Percentiles rank a stretch among this genome's conserved stretches.
Evolutionary conservation across 2,888 invertebrate species (phyloP).

Genomic region (Leptura quadrifasciata): DNA sequence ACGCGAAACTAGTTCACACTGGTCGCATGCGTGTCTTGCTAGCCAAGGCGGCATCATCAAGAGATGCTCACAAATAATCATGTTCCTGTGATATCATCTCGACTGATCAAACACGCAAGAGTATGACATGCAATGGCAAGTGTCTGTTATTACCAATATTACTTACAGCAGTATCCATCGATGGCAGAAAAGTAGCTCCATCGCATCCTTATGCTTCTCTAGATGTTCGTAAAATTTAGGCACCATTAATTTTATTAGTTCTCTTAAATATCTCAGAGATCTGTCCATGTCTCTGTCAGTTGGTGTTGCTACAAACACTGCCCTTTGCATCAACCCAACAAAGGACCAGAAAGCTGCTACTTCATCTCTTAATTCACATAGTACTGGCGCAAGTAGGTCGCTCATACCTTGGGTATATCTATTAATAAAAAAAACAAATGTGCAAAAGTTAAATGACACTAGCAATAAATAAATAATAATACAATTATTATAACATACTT

Average conservation of each 20-base stretch:
- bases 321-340: constrained; percentile 95
- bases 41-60: too few relatives aligned
- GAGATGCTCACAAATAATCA: too few relatives aligned
- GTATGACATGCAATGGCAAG: too few relatives aligned
- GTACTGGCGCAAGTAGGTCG: constrained; percentile 93
- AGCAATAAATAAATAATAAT: too few relatives aligned
- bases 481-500: too few relatives aligned
- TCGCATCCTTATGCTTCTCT: constrained; percentile 88
- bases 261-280: constrained; percentile 90
- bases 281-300: constrained; percentile 96
- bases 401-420: constrained; percentile 96
- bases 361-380: constrained; percentile 95
- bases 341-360: constrained; percentile 99
- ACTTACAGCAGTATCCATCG: constrained; percentile 94
- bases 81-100: too few relatives aligned
- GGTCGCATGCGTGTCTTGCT: too few relatives aligned
- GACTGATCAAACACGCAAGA: too few relatives aligned
- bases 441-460: too few relatives aligned
- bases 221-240: constrained; percentile 94
- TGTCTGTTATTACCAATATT: background rate
- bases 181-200: constrained; percentile 94
- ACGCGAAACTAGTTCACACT: too few relatives aligned
- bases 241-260: constrained; percentile 90
- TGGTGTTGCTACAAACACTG: constrained; percentile 95
- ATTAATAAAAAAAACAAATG: constrained; percentile 21